These are phyloP conservation scores for Scleropages formosus DNA, from an alignment of 2,797 vertebrate species.

Conservation along the genomic window DNA sequence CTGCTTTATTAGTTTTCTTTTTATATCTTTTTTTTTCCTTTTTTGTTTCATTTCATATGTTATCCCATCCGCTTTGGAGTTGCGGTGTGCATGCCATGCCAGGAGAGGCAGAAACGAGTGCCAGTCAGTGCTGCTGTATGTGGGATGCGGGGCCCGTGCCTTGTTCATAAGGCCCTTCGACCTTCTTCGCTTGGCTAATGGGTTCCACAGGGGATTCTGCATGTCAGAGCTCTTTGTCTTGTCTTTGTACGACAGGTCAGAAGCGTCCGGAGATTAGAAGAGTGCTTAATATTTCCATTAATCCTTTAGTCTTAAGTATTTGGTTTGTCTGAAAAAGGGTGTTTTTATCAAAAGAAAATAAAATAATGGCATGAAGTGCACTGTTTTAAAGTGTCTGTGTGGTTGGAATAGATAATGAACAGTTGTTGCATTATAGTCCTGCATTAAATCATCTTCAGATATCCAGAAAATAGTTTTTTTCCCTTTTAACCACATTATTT, in stretches of 20 bases:
- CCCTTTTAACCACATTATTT: constrained; percentile 34
- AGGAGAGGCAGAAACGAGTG: background rate
- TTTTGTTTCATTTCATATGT: too few species aligned
- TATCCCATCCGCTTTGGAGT: background rate
- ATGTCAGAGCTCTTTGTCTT: constrained; percentile 23
- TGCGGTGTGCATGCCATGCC: background rate
- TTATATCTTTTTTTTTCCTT: constrained; percentile 5
- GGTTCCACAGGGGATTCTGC: background rate
- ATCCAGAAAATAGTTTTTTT: constrained; percentile 34
- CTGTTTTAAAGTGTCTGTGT: background rate
- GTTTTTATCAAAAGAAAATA: constrained; percentile 46
- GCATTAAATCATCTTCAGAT: constrained; percentile 54
- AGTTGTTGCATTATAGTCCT: constrained; percentile 62
- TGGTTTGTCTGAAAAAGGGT: constrained; percentile 23
- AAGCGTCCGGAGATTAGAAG: constrained; percentile 61
- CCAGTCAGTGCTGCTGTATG: background rate
- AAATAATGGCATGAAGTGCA: background rate
- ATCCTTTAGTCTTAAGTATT: constrained; percentile 52
- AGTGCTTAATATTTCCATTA: constrained; percentile 57
- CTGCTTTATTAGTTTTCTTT: constrained; percentile 27
- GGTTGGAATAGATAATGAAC: constrained; percentile 44
- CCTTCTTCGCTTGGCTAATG: background rate
- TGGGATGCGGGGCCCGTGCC: background rate
- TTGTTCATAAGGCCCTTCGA: background rate
- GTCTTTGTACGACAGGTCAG: constrained; percentile 50